phyloP scores from a whole-genome alignment of 2,888 invertebrate genomes.

The Lepidocyrtinus sp. region DNA sequence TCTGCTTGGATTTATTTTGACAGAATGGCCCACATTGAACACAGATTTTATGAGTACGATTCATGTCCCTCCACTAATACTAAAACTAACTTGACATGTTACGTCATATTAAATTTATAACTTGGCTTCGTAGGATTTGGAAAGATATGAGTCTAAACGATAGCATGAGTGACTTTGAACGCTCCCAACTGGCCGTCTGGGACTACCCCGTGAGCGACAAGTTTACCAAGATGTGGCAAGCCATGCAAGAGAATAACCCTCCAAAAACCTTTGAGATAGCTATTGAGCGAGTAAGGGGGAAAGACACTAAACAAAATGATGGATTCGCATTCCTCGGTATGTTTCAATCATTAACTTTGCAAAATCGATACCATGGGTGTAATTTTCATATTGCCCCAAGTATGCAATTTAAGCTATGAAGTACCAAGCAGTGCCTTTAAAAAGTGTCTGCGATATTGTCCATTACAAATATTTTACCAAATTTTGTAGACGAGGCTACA shows the following conservation, averaged over 20 bases:
- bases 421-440: too few species aligned
- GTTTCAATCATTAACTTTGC: too few species aligned
- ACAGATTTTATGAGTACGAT: slow-evolving; percentile 91
- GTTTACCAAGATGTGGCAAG: slow-evolving; percentile 99
- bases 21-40: slow-evolving; percentile 96
- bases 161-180: slow-evolving; percentile 88
- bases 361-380: too few species aligned
- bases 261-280: slow-evolving; percentile 87
- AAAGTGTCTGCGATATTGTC: too few species aligned
- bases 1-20: slow-evolving; percentile 95
- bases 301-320: slow-evolving; percentile 79
- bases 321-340: slow-evolving; percentile 91
- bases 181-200: slow-evolving; percentile 97
- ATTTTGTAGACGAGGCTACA: slow-evolving; percentile 85
- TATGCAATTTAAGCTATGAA: too few species aligned
- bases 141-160: slow-evolving; percentile 98
- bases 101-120: too few species aligned
- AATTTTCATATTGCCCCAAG: too few species aligned
- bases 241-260: slow-evolving; percentile 89
- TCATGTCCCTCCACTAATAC: too few species aligned
- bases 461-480: too few species aligned
- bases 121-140: slow-evolving; percentile 83
- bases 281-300: slow-evolving; percentile 78
- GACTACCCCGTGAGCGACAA: slow-evolving; percentile 99
- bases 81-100: too few species aligned